A percentile compares a stretch with the other conserved stretches of the same genome.
Conservation (phyloP, 2,888 invertebrate species). For the Opisthograptis luteolata region DNA sequence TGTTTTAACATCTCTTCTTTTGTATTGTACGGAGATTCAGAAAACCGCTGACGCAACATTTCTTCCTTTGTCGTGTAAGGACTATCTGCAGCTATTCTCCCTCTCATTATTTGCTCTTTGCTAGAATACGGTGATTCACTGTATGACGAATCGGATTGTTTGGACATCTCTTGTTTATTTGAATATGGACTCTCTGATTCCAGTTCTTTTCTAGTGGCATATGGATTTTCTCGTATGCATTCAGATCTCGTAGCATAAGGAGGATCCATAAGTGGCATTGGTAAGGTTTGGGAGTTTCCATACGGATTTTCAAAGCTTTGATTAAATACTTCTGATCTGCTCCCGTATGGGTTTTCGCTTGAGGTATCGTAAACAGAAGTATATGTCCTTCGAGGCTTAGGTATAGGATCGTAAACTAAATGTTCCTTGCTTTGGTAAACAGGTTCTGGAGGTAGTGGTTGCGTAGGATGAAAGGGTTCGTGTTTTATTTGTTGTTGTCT, state of each 20-base stretch:
- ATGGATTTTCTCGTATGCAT: conserved; percentile 51
- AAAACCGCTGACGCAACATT: conserved; percentile 78
- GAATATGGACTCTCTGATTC: conserved; percentile 55
- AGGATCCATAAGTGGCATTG: conserved; percentile 72
- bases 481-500: conserved; percentile 79
- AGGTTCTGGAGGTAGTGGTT: conserved; percentile 81
- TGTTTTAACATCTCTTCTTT: conserved; percentile 79
- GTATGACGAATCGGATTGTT: conserved; percentile 65
- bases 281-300: conserved; percentile 68
- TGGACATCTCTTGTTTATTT: conserved; percentile 60
- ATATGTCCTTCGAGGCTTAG: conserved; percentile 80
- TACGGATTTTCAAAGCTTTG: conserved; percentile 77
- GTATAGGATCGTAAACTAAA: conserved; percentile 78
- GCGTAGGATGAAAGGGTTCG: conserved; percentile 79
- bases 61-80: conserved; percentile 80
- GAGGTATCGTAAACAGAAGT: conserved; percentile 77
- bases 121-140: conserved; percentile 76
- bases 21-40: conserved; percentile 79
- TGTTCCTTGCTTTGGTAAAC: conserved; percentile 81
- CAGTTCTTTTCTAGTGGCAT: conserved; percentile 52
- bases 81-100: conserved; percentile 69
- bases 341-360: conserved; percentile 72
- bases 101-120: conserved; percentile 74
- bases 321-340: conserved; percentile 71
- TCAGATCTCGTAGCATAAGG: conserved; percentile 53